These are phyloP conservation scores for Busseola fusca DNA, from an alignment of 2,888 invertebrate genomes.

Conservation along the genomic window DNA sequence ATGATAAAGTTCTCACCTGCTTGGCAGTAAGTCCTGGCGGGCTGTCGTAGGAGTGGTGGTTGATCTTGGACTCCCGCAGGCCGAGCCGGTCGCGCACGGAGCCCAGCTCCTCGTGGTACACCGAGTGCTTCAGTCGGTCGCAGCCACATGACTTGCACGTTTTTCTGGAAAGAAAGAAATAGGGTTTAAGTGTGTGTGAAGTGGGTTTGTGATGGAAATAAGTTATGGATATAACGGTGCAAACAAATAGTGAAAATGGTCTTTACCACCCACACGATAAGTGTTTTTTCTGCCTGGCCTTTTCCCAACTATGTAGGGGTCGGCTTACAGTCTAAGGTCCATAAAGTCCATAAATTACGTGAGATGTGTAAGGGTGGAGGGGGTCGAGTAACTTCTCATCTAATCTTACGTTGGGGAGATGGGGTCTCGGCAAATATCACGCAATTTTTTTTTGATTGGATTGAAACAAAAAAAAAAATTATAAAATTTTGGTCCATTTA, in stretches of 20 bases:
- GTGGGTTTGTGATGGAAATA: not conserved
- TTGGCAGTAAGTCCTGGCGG: slow-evolving; percentile 93
- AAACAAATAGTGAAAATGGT: not conserved
- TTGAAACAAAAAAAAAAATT: too few relatives aligned
- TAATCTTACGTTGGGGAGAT: too few relatives aligned
- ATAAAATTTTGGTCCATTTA: too few relatives aligned
- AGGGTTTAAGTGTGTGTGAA: not conserved
- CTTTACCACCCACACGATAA: not conserved
- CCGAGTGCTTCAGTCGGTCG: slow-evolving; percentile 96
- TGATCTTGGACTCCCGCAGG: slow-evolving; percentile 88
- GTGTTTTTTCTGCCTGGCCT: too few relatives aligned
- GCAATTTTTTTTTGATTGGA: too few relatives aligned
- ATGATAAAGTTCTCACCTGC: slow-evolving; percentile 79
- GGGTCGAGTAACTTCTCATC: too few relatives aligned
- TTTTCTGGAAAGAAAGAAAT: slow-evolving; percentile 91
- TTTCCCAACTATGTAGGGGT: too few relatives aligned
- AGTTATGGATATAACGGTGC: not conserved
- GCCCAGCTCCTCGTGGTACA: slow-evolving; percentile 96
- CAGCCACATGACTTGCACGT: slow-evolving; percentile 98
- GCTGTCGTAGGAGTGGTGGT: slow-evolving; percentile 89
- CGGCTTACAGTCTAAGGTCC: too few relatives aligned
- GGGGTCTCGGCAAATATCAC: too few relatives aligned
- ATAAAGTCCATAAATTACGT: too few relatives aligned
- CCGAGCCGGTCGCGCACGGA: slow-evolving; percentile 93
- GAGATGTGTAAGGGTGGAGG: too few relatives aligned